Percentiles rank a stretch among this genome's conserved stretches.
Evolutionary conservation across 1,140 invertebrate genomes (phyloP).

Genomic region (Hyles vespertilio): DNA sequence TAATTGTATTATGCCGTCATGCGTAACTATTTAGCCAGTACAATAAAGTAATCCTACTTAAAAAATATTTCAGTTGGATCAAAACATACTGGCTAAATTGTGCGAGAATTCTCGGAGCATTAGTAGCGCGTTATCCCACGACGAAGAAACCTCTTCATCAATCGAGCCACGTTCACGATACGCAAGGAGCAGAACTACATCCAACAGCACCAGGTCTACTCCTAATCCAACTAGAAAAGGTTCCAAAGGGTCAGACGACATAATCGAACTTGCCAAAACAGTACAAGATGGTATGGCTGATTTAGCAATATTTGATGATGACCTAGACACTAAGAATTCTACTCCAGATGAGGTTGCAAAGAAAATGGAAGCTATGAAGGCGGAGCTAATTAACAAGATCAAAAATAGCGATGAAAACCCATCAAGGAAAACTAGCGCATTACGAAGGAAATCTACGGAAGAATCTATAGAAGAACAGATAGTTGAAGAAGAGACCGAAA

Average conservation of each 20-base stretch:
- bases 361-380: conserved; percentile 58
- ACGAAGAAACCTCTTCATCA: conserved; percentile 53
- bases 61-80: conserved; percentile 35
- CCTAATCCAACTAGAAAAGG: conserved; percentile 43
- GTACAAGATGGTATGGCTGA: conserved; percentile 69
- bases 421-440: conserved; percentile 47
- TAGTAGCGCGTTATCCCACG: conserved; percentile 53
- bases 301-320: conserved; percentile 51
- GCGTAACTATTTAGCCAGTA: too few species aligned
- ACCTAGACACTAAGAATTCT: conserved; percentile 35
- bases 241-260: conserved; percentile 50
- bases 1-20: too few species aligned
- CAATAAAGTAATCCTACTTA: too few species aligned
- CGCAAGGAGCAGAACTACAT: conserved; percentile 37
- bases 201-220: conserved; percentile 45
- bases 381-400: conserved; percentile 60
- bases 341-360: conserved; percentile 52
- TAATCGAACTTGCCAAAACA: conserved; percentile 58
- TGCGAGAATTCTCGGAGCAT: conserved; percentile 58
- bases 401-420: conserved; percentile 50
- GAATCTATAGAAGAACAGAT: conserved; percentile 61
- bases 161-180: conserved; percentile 50
- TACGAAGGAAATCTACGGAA: conserved; percentile 50
- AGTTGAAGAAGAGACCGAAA: conserved; percentile 36
- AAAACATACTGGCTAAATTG: conserved; percentile 48